Conservation (phyloP, 37 sponge, comb jelly and placozoan species). For the Oopsacas minuta region DNA sequence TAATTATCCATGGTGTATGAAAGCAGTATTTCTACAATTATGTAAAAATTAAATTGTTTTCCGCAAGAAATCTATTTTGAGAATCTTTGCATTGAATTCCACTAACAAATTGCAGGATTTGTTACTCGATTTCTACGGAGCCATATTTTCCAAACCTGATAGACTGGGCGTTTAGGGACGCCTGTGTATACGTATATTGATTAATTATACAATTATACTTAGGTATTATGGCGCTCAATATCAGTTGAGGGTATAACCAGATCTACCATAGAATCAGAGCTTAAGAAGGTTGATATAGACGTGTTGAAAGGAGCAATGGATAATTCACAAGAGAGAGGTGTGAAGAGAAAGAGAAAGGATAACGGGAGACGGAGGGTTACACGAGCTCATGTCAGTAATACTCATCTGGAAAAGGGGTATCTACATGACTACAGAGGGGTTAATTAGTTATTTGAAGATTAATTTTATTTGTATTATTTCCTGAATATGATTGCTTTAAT, state of each 20-base stretch:
- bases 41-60: too few species aligned
- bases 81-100: too few species aligned
- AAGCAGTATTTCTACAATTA: too few species aligned
- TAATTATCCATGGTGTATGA: too few species aligned
- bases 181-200: too few species aligned
- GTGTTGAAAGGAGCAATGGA: neutral
- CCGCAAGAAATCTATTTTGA: too few species aligned
- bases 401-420: neutral
- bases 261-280: neutral
- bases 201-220: too few species aligned
- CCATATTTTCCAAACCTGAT: too few species aligned
- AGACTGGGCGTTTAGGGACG: too few species aligned
- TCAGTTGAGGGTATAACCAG: slow-evolving; percentile 3
- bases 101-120: too few species aligned
- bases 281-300: neutral
- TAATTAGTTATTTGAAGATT: neutral
- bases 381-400: neutral
- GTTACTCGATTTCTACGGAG: too few species aligned
- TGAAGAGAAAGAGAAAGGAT: neutral
- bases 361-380: neutral
- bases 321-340: neutral
- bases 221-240: slow-evolving; percentile 11
- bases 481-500: too few species aligned
- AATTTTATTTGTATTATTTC: neutral
- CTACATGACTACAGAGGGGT: neutral